Percentiles rank a stretch among this genome's conserved stretches.
Conservation (phyloP, 2,113 vertebrate species). For the Amphilophus citrinellus region DNA sequence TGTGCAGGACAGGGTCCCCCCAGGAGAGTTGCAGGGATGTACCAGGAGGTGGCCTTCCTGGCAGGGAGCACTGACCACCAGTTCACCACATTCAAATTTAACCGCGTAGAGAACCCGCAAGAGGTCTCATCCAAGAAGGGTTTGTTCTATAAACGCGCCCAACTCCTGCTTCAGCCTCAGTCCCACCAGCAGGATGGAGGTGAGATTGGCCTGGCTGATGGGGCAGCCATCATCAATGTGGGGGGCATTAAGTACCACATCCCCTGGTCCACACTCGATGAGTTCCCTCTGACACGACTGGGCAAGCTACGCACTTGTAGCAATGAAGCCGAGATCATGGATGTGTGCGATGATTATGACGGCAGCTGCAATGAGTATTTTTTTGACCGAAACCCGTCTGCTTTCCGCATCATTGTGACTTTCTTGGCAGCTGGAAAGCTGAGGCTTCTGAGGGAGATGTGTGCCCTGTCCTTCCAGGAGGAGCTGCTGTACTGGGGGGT, state of each 20-base stretch:
- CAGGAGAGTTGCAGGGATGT: conserved; percentile 75
- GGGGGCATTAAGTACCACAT: conserved; percentile 93
- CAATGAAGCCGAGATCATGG: conserved; percentile 92
- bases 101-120: conserved; percentile 82
- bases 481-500: conserved; percentile 97
- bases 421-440: conserved; percentile 94
- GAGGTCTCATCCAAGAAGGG: conserved; percentile 88
- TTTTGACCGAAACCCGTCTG: conserved; percentile 95
- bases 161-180: conserved; percentile 80
- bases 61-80: conserved; percentile 86
- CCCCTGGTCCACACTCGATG: conserved; percentile 93
- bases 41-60: conserved; percentile 89
- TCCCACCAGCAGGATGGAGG: conserved; percentile 73
- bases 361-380: conserved; percentile 94
- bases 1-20: conserved; percentile 39
- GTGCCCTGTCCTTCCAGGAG: conserved; percentile 95
- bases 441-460: conserved; percentile 92
- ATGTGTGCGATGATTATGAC: conserved; percentile 95
- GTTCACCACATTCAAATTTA: conserved; percentile 85
- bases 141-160: conserved; percentile 89
- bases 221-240: conserved; percentile 92
- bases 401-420: conserved; percentile 93
- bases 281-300: conserved; percentile 92
- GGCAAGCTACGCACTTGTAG: conserved; percentile 90
- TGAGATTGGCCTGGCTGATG: conserved; percentile 50